Base-by-base conservation (phyloP, 2,888 invertebrate genomes). In the Acanthacorydalis orientalis region DNA sequence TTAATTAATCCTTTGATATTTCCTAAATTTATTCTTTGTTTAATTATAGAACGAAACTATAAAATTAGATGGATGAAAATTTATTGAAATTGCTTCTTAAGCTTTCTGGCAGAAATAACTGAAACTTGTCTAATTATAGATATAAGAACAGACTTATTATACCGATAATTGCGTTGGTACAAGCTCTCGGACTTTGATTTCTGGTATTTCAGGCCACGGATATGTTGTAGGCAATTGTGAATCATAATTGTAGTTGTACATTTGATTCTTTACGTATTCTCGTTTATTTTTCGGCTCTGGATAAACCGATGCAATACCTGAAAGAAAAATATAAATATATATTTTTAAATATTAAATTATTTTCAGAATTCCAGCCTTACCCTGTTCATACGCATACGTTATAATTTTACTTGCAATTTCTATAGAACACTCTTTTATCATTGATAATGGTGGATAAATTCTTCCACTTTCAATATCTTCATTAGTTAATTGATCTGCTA, bases 391-490 rank as follows among this genome's bases (percentile, higher is more conserved):
- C 4, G 92, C 90, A 68, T 88, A 83, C 57, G 91, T 80, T 3
- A 88, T 84, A 51, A 96, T 46, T 31, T 32, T 9, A 7, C 83
- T 75, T 1, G 96, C 96, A 56, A 98, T 96, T 52, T 81, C 76
- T 47, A 92, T 73, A 0, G 97, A 97, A 49, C 92, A 86, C 49
- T 90, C 86, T 48, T 80, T 81, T 54, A 97, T 85, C 45, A 78
- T 75, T 31, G 73, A 68, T 47, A 98, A 72, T 0, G 92, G 88
- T 7, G 98, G 98, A 64, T 97, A 98, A 44, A 98, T 74, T 52
- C 93, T 85, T 8, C 97, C 98, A 47, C 76, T 74, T 1, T 73
- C 75, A 45, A 98, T 69, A 64, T 96, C 88, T 8, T 74, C 74
- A 47, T 88, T 79, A 1, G 80, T 82, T 1, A 97, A 95, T 56